Evolutionary conservation across 2,888 invertebrate genomes (phyloP), one percentile per base, ranked within the genome.

Genomic region (Eupithecia dodoneata): DNA sequence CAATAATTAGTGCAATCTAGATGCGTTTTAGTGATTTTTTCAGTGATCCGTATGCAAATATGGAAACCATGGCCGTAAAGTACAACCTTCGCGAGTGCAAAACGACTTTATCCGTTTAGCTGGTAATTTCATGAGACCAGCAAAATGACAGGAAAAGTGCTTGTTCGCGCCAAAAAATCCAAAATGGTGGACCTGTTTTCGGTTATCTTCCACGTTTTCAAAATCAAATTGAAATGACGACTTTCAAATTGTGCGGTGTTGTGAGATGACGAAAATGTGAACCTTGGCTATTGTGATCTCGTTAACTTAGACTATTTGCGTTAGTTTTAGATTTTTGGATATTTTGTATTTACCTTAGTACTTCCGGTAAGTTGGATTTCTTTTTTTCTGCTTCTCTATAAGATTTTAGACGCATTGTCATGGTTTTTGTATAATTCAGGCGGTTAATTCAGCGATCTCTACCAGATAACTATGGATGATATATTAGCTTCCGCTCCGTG

Each of bases 191-290:
- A 88, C 72, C 80, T 86, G 70, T 87, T 89, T 81, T 89, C 90
- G 78, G 90, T 92, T 82, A 90, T 92, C 72, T 94, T 91, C 83
- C 93, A 91, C 84, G 88, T 94, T 83, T 94, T 94, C 83, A 94
- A 94, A 93, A 94, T 94, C 81, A 94, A 94, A 89, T 91, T 94
- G 92, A 94, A 94, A 94, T 94, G 94, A 94, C 89, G 90, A 89
- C 88, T 82, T 84, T 84, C 77, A 69, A 82, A 81, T 77, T 75
- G 83, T 81, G 85, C 82, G 80, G 79, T 80, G 81, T 79, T 76
- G 75, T 81, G 79, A 85, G 81, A 85, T 87, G 84, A 85, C 79
- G 59, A 83, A 81, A 81, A 84, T 84, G 84, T 84, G 81, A 85
- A 83, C 80, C 81, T 82, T 78, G 76, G 75, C 75, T 74, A 74